These are phyloP conservation scores for Nomada goodeniana DNA, from an alignment of 2,888 invertebrate genomes.

Conservation along the genomic window DNA sequence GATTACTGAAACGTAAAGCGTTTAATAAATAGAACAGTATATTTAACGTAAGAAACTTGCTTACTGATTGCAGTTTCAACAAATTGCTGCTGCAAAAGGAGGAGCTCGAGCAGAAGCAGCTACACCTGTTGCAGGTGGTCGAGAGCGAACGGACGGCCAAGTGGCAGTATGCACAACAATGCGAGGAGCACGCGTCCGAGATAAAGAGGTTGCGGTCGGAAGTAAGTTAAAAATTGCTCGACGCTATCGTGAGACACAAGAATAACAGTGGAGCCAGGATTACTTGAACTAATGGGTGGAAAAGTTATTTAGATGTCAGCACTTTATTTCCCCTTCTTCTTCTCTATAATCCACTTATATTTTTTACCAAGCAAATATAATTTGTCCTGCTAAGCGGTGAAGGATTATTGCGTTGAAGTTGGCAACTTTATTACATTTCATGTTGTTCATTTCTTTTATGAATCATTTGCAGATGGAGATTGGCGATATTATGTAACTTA, in stretches of 20 bases:
- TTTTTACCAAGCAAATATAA: not conserved
- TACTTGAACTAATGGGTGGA: not conserved
- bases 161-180: constrained; percentile 97
- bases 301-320: not conserved
- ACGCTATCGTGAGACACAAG: not conserved
- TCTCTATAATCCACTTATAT: not conserved
- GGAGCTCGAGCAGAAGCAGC: constrained; percentile 95
- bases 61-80: constrained; percentile 89
- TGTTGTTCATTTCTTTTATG: too few relatives aligned
- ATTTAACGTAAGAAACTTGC: not conserved
- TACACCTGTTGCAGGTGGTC: constrained; percentile 94
- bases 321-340: not conserved
- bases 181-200: constrained; percentile 94
- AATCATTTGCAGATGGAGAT: too few relatives aligned
- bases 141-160: constrained; percentile 96
- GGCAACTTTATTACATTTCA: too few relatives aligned
- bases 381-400: not conserved
- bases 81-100: constrained; percentile 95
- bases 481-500: too few relatives aligned
- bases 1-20: too few relatives aligned
- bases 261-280: not conserved
- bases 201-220: constrained; percentile 95
- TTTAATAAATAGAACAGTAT: not conserved
- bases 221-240: constrained; percentile 85
- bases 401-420: not conserved